Base-by-base conservation (phyloP, 2,888 invertebrate species). In the Protonemura montana region DNA sequence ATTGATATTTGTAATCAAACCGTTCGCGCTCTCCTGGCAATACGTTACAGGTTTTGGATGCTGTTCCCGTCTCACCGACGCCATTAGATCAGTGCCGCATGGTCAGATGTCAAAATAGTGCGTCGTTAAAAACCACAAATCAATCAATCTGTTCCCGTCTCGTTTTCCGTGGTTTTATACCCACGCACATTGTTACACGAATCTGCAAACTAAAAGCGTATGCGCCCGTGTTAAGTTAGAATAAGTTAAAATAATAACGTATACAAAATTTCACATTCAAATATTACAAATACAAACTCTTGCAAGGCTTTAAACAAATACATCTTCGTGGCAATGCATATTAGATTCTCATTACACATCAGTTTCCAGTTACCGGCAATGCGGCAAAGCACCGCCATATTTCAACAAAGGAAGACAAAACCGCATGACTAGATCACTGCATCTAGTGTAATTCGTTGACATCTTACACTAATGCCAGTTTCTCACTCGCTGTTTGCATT, bases 311-410 rank as follows among this genome's bases (percentile, higher is more conserved):
- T 59, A 59, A 59, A 59, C 59, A 59, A 59, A 59, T 13, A 59
- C 59, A 59, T 21, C 21, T 21, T 10, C 59, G 13, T n/a, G 59
- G 59, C 59, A 59, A 59, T 59, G 59, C 59, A 59, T 59, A 59
- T 59, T 59, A 59, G 59, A 59, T 59, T 59, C 59, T 59, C 59
- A 59, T 59, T 59, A 59, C 59, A 59, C 59, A 59, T 59, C 59
- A 21, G 59, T 59, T 59, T 16, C 59, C 59, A 59, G 35, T 35
- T 35, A 10, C 59, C 59, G 21, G 59, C 3, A 59, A 59, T 41
- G n/a, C n/a, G n/a, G 59, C 59, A 21, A 59, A 59, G 16, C 21
- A 21, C 59, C 59, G 59, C 21, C 59, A 21, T 13, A 59, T 7
- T 59, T 59, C 13, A 59, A 59, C 59, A 59, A 59, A 59, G 59